Evolutionary conservation across 2,888 invertebrate species (phyloP).

Genomic region (Globia sparganii): DNA sequence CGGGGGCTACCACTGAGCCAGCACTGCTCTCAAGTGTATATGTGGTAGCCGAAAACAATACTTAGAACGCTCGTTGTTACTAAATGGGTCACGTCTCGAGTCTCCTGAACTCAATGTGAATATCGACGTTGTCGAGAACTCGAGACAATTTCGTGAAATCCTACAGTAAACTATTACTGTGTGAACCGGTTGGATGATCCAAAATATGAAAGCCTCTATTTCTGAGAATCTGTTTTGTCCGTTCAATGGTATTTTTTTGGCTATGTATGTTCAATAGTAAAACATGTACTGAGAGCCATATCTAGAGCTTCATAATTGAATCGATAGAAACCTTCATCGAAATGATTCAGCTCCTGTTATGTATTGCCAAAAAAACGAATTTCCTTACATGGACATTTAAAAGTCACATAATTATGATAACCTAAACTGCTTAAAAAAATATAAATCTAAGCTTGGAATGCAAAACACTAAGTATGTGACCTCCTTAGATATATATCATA

Average conservation of each 20-base stretch:
- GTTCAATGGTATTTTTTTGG: too few species aligned
- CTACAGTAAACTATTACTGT: not conserved
- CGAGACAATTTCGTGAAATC: not conserved
- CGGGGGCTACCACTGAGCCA: not conserved
- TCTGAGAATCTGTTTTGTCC: not conserved
- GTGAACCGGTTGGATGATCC: not conserved
- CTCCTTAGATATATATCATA: conserved; percentile 42
- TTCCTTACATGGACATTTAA: not conserved
- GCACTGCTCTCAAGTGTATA: not conserved
- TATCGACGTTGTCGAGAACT: not conserved
- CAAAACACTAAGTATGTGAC: conserved; percentile 20
- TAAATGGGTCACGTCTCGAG: not conserved
- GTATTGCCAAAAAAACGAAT: too few species aligned
- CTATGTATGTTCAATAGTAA: too few species aligned
- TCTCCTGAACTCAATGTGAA: not conserved
- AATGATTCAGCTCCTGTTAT: not conserved
- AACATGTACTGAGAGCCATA: not conserved
- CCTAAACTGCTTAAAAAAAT: conserved; percentile 6
- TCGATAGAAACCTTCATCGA: not conserved
- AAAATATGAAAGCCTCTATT: not conserved
- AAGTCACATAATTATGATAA: not conserved
- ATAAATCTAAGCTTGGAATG: conserved; percentile 11
- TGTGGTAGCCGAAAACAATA: not conserved
- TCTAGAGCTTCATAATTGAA: not conserved
- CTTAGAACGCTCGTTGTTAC: not conserved